Conservation (phyloP, 2,797 vertebrate genomes). For the Sebastes vulpes region DNA sequence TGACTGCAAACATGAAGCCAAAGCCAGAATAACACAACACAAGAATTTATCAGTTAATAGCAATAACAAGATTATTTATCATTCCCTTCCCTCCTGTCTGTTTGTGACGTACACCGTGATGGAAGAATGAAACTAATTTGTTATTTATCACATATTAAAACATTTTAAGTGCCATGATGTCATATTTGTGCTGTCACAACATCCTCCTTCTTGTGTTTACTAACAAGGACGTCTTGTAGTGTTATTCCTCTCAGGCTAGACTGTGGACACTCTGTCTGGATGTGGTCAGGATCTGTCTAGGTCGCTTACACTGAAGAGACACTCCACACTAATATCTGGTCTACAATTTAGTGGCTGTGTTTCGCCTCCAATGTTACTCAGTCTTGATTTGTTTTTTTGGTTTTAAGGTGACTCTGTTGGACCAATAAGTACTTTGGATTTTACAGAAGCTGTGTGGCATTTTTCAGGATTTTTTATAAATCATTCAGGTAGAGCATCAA, state of each 20-base stretch:
- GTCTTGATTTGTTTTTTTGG: background rate
- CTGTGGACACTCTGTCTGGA: slow-evolving; percentile 7
- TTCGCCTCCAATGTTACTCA: background rate
- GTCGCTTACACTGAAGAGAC: background rate
- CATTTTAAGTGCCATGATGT: background rate
- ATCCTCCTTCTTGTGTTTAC: background rate
- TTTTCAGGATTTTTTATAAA: background rate
- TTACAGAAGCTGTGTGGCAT: background rate
- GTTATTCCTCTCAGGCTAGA: slow-evolving; percentile 14
- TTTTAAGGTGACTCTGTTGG: background rate
- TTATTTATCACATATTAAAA: slow-evolving; percentile 5
- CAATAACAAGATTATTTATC: background rate
- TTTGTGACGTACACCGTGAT: background rate
- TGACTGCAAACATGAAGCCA: background rate
- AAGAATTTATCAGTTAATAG: background rate
- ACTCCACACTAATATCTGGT: background rate
- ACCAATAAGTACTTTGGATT: background rate
- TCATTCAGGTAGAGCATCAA: too few relatives aligned
- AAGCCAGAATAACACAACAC: background rate
- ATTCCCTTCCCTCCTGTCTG: background rate
- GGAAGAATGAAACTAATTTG: background rate
- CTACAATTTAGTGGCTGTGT: background rate
- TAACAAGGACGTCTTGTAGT: background rate
- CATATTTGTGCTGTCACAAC: background rate
- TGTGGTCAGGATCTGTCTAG: background rate